Conservation (phyloP, 2,888 invertebrate genomes). For the Drosophila phalerata region DNA sequence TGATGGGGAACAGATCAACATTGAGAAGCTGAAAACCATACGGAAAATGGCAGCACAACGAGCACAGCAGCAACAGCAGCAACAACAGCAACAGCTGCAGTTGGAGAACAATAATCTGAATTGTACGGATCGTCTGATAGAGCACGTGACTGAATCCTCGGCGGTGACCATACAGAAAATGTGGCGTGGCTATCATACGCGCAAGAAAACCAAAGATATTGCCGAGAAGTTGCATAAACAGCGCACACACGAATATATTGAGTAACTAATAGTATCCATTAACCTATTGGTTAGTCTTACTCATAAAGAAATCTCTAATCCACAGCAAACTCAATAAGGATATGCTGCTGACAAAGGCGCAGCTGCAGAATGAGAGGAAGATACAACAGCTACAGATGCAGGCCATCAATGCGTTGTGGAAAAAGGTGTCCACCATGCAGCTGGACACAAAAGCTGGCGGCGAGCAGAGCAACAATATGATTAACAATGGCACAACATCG, state of each 20-base stretch:
- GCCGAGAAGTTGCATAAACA: conserved; percentile 90
- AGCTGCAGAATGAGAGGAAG: conserved; percentile 93
- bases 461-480: conserved; percentile 22
- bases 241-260: conserved; percentile 93
- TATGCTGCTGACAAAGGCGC: conserved; percentile 94
- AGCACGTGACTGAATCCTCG: conserved; percentile 86
- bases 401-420: conserved; percentile 95
- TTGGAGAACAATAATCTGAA: conserved; percentile 73
- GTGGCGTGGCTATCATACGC: conserved; percentile 93
- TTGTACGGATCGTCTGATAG: conserved; percentile 63
- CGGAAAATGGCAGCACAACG: conserved; percentile 88
- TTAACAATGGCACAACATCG: conserved; percentile 6
- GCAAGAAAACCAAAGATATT: conserved; percentile 87
- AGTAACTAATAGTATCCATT: conserved; percentile 87
- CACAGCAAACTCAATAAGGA: conserved; percentile 92
- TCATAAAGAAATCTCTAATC: conserved; percentile 27
- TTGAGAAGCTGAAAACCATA: conserved; percentile 89
- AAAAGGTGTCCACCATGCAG: conserved; percentile 91
- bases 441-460: conserved; percentile 45
- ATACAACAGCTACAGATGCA: conserved; percentile 95
- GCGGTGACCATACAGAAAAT: conserved; percentile 94
- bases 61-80: conserved; percentile 59
- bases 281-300: background rate
- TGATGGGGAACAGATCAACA: conserved; percentile 88
- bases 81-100: conserved; percentile 81